Percentiles rank a stretch among this genome's conserved stretches.
phyloP scores from a whole-genome alignment of 2,888 invertebrate species.

The Netelia melanura region DNA sequence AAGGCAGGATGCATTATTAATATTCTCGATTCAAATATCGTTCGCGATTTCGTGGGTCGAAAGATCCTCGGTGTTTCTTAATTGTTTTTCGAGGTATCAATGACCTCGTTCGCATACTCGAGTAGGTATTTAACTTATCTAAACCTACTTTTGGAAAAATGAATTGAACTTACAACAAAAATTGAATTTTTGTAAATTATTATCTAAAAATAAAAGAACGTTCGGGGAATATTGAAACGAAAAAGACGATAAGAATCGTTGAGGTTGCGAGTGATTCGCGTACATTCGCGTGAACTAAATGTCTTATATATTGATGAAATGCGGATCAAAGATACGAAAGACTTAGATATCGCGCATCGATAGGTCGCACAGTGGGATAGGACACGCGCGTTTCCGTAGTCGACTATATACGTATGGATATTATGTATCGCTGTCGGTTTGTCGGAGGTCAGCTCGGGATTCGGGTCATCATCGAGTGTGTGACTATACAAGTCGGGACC shows the following conservation, averaged over 20 bases:
- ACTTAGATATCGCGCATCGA: slow-evolving; percentile 26
- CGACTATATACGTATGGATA: neutral
- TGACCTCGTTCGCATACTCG: too few relatives aligned
- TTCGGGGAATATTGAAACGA: neutral
- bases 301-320: neutral
- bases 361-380: slow-evolving; percentile 22
- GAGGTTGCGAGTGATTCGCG: too few relatives aligned
- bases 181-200: neutral
- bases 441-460: slow-evolving; percentile 82
- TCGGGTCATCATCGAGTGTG: slow-evolving; percentile 76
- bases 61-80: too few relatives aligned
- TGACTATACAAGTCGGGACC: neutral
- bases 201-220: neutral
- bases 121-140: too few relatives aligned
- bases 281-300: neutral
- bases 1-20: too few relatives aligned
- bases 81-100: too few relatives aligned
- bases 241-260: neutral
- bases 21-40: too few relatives aligned
- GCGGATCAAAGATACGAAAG: neutral
- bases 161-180: neutral
- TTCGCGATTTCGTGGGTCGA: too few relatives aligned
- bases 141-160: too few relatives aligned
- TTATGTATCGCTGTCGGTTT: slow-evolving; percentile 70
- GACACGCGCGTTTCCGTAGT: slow-evolving; percentile 34